phyloP scores from a whole-genome alignment of 2,888 invertebrate genomes.

The Linyphia triangularis region DNA sequence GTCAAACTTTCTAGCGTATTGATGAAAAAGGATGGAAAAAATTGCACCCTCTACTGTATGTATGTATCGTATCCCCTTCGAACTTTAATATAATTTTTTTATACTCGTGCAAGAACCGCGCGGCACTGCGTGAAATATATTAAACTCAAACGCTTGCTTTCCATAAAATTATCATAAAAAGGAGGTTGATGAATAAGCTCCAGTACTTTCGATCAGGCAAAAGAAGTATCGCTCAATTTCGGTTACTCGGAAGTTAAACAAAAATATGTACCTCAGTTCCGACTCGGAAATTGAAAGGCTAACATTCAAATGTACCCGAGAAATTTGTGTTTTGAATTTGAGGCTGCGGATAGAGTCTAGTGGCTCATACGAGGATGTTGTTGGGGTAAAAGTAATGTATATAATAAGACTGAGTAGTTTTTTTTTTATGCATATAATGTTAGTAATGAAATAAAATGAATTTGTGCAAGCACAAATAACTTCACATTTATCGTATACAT shows the following conservation, averaged over 20 bases:
- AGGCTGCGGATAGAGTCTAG: neutral
- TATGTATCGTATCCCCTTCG: conserved; percentile 10
- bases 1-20: conserved; percentile 54
- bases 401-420: no score
- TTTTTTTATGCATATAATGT: no score
- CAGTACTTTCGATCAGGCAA: conserved; percentile 49
- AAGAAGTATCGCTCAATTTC: conserved; percentile 44
- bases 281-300: conserved; percentile 22
- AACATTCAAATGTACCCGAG: conserved; percentile 6
- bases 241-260: conserved; percentile 5
- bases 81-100: conserved; percentile 64
- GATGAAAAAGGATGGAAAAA: conserved; percentile 38
- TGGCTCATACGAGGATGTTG: no score
- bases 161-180: conserved; percentile 74
- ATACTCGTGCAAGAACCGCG: conserved; percentile 2
- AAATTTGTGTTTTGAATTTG: neutral
- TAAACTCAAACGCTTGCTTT: conserved; percentile 67
- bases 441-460: no score
- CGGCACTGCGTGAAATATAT: conserved; percentile 60
- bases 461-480: no score
- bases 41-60: conserved; percentile 18
- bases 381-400: no score
- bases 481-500: no score
- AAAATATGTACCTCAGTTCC: conserved; percentile 6
- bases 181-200: conserved; percentile 64